Conservation (phyloP, 2,888 invertebrate genomes). For the Sesia apiformis region DNA sequence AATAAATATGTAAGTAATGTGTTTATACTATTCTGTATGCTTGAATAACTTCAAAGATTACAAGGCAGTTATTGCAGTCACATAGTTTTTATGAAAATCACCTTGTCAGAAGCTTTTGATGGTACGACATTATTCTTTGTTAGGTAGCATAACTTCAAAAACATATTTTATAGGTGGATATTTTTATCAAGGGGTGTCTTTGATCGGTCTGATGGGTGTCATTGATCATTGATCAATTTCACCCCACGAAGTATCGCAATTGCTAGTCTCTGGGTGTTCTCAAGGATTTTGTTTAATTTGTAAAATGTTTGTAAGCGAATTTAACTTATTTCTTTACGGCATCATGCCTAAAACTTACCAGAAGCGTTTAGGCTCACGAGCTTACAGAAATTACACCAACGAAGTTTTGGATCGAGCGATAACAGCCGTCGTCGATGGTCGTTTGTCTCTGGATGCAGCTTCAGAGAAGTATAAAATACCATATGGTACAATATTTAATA, state of each 20-base stretch:
- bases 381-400: not conserved
- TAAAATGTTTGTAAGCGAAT: not conserved
- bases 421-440: too few species aligned
- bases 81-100: not conserved
- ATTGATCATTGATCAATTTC: not conserved
- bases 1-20: not conserved
- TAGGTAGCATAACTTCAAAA: not conserved
- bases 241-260: not conserved
- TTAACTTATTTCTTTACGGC: not conserved
- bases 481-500: not conserved
- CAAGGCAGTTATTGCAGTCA: not conserved
- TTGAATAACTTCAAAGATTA: not conserved
- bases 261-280: not conserved
- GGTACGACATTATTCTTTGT: not conserved
- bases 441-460: not conserved
- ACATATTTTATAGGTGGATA: not conserved
- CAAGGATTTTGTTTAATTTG: not conserved
- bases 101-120: not conserved
- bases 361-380: not conserved
- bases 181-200: not conserved
- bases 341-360: conserved; percentile 1
- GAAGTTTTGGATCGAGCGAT: not conserved
- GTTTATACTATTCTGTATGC: not conserved
- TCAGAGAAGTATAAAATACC: not conserved
- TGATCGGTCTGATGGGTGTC: not conserved